Evolutionary conservation across 1,140 invertebrate species (phyloP).

Genomic region (Adelges cooleyi): DNA sequence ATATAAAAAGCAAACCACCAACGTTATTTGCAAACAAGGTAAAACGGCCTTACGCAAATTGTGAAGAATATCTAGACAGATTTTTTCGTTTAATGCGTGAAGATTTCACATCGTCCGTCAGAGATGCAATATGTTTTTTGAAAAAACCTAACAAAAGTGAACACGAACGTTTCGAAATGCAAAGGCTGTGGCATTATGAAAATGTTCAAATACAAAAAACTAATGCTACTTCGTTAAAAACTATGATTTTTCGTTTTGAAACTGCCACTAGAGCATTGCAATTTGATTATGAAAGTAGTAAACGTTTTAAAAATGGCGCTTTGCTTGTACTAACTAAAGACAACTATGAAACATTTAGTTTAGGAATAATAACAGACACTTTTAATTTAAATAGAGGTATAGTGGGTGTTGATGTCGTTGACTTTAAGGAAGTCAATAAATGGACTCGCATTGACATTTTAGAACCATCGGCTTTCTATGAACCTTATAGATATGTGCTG

Average conservation of each 20-base stretch:
- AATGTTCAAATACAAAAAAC: neutral
- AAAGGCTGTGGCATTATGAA: conserved; percentile 10
- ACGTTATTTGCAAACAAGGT: conserved; percentile 47
- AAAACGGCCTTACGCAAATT: conserved; percentile 46
- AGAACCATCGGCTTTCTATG: conserved; percentile 53
- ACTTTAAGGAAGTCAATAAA: conserved; percentile 34
- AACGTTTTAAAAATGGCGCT: conserved; percentile 52
- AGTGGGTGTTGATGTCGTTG: conserved; percentile 4
- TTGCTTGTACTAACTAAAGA: conserved; percentile 56
- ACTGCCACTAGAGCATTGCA: neutral
- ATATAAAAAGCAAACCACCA: conserved; percentile 15
- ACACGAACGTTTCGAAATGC: neutral
- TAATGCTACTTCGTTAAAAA: neutral
- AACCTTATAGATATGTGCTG: conserved; percentile 52
- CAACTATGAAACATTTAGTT: conserved; percentile 44
- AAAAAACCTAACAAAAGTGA: neutral
- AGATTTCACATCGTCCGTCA: conserved; percentile 53
- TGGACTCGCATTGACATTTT: conserved; percentile 45
- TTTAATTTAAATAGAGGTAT: conserved; percentile 31
- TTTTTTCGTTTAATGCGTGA: conserved; percentile 64
- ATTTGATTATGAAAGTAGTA: conserved; percentile 37
- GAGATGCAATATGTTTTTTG: conserved; percentile 38
- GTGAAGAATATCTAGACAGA: conserved; percentile 61
- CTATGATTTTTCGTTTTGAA: conserved; percentile 28
- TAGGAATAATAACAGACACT: conserved; percentile 37